Evolutionary conservation across 2,113 vertebrate species (phyloP), one percentile per base, ranked within the genome.

Genomic region (Pampusana beccarii): DNA sequence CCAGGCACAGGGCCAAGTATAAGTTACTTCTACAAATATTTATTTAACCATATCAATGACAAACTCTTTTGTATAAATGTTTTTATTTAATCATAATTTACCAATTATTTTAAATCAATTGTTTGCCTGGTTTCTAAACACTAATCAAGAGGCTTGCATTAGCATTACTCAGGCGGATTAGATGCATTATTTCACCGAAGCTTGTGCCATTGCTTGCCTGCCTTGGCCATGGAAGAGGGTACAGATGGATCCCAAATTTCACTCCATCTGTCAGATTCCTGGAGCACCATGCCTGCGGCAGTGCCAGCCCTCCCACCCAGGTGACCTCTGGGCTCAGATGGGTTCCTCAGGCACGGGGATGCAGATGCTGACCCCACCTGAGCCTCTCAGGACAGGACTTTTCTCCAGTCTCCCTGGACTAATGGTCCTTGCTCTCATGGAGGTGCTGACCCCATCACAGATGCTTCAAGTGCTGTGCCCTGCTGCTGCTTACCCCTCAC

Each of bases 11-110:
- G 70, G 96, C 97, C 97, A 97, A 97, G 96, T 89, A 82, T 93
- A 97, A 97, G 97, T 97, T 96, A 90, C 93, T 97, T 97, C 96
- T 96, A 86, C 97, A 97, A 97, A 97, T 97, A 97, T 97, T 97
- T 97, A 97, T 97, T 97, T 97, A 97, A 97, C 96, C 97, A 97
- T 97, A 97, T 97, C 97, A 97, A 97, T 96, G 97, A 97, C 97
- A 97, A 97, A 97, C 97, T 97, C 95, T 94, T 97, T 96, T 94
- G 91, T 97, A 94, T 97, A 97, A 97, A 97, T 97, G 97, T 97
- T 97, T 97, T 97, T 97, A 97, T 97, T 97, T 97, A 97, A 97
- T 97, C 97, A 97, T 97, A 97, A 97, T 97, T 97, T 97, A 97
- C 97, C 97, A 97, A 97, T 97, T 97, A 97, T 97, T 97, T 96